These are phyloP conservation scores for Phalacrocorax pelagicus DNA, from an alignment of 2,113 vertebrate species.

Conservation along the genomic window DNA sequence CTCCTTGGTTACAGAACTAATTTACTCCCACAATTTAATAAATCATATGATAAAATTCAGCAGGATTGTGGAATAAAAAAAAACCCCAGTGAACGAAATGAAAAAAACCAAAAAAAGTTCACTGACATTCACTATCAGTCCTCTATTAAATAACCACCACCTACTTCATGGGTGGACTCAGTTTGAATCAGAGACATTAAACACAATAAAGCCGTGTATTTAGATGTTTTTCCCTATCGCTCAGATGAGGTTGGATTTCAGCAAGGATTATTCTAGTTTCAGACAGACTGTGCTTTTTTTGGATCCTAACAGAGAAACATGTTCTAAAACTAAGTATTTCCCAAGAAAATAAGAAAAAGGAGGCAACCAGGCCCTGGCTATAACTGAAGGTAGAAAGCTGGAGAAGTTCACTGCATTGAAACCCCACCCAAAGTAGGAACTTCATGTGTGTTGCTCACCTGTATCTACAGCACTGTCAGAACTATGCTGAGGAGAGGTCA, in stretches of 20 bases:
- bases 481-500: neutral
- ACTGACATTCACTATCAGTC: neutral
- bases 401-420: neutral
- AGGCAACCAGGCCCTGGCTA: neutral
- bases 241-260: neutral
- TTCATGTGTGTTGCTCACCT: neutral
- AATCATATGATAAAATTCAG: neutral
- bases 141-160: neutral
- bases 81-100: neutral
- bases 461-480: neutral
- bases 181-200: neutral
- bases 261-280: neutral
- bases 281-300: neutral
- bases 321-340: neutral
- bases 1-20: neutral
- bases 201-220: neutral
- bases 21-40: neutral
- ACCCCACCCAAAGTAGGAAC: neutral
- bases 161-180: neutral
- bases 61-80: neutral
- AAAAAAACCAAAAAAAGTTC: neutral
- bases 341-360: neutral
- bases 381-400: neutral
- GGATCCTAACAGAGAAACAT: neutral
- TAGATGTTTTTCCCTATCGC: accelerated